These are phyloP conservation scores for Prunella fulvescens DNA, from an alignment of 2,113 vertebrate genomes.

Conservation along the genomic window DNA sequence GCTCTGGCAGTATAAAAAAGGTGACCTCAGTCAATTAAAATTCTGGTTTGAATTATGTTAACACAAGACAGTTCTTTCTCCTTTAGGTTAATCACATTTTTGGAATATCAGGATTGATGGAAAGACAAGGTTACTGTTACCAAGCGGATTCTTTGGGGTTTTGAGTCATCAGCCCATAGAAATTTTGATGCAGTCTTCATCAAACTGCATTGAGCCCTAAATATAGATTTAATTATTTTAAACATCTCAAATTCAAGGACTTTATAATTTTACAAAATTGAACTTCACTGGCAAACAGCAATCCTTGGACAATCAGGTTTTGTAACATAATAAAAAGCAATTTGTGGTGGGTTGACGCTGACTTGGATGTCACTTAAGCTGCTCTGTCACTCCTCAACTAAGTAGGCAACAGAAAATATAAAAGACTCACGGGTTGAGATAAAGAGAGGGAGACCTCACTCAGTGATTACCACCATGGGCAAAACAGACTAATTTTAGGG, in stretches of 20 bases:
- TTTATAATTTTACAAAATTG: neutral
- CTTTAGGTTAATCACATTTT: neutral
- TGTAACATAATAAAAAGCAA: neutral
- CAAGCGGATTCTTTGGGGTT: neutral
- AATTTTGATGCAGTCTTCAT: neutral
- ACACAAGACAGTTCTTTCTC: neutral
- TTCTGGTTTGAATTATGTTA: neutral
- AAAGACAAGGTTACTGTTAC: neutral
- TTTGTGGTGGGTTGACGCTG: neutral
- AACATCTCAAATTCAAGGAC: neutral
- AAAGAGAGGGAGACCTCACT: neutral
- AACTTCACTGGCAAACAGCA: neutral
- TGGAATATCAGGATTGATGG: neutral
- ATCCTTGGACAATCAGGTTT: neutral
- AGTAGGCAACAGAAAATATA: neutral
- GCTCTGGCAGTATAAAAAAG: neutral
- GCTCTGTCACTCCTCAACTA: neutral
- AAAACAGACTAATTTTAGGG: neutral
- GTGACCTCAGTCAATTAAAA: neutral
- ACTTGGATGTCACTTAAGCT: neutral
- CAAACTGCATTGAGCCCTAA: neutral
- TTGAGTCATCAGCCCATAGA: neutral
- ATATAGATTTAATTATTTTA: neutral
- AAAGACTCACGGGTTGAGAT: neutral
- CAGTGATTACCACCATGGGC: neutral